phyloP scores from a whole-genome alignment of 2,797 vertebrate genomes.

The Poliocrania exsul region DNA sequence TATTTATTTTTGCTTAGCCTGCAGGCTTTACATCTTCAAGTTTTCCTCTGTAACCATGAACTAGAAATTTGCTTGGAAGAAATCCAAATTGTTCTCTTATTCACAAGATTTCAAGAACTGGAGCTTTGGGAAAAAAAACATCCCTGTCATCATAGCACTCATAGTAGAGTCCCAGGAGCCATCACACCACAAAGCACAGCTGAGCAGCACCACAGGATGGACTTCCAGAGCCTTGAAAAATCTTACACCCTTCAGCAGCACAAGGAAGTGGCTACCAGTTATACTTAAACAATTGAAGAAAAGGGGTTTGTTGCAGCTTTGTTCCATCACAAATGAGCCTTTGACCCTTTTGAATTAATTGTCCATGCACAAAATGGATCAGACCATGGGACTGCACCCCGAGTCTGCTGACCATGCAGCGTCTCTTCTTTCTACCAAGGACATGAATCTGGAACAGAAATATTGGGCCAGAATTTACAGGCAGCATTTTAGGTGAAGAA shows the following conservation, averaged over 20 bases:
- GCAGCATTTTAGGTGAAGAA: not conserved
- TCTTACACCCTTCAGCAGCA: not conserved
- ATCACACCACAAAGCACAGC: not conserved
- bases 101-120: not conserved
- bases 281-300: not conserved
- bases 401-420: not conserved
- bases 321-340: not conserved
- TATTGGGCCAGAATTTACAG: not conserved
- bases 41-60: not conserved
- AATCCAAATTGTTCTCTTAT: slow-evolving; percentile 4
- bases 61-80: slow-evolving; percentile 32
- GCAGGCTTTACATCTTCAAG: not conserved
- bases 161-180: not conserved
- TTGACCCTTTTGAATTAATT: not conserved
- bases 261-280: not conserved
- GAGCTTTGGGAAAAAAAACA: not conserved
- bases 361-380: not conserved
- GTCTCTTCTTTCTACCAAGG: not conserved
- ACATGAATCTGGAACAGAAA: not conserved
- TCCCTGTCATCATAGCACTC: not conserved
- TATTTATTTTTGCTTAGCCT: slow-evolving; percentile 15
- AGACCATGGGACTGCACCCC: not conserved
- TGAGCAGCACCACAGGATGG: not conserved
- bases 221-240: not conserved
- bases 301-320: not conserved